Conservation (phyloP, 2,113 vertebrate genomes). For the Nerophis lumbriciformis region DNA sequence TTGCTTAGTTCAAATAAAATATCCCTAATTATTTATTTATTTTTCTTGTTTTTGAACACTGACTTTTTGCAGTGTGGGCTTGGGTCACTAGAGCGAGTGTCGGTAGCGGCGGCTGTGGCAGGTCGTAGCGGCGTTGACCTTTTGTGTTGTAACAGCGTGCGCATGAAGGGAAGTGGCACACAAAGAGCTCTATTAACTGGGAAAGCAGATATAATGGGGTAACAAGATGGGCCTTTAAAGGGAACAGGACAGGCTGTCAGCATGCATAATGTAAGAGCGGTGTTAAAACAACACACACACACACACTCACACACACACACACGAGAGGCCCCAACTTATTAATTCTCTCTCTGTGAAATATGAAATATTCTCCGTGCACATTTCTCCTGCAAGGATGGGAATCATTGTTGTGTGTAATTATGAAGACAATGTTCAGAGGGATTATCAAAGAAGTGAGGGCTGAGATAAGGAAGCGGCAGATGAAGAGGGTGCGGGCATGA, state of each 20-base stretch:
- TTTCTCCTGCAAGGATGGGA: slow-evolving; percentile 62
- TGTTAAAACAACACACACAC: slow-evolving; percentile 64
- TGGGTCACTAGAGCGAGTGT: slow-evolving; percentile 17
- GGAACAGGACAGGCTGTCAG: slow-evolving; percentile 62
- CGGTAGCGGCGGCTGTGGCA: slow-evolving; percentile 28
- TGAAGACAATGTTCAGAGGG: slow-evolving; percentile 69
- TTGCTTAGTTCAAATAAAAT: too few species aligned
- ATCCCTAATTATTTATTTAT: too few species aligned
- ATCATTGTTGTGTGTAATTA: slow-evolving; percentile 74
- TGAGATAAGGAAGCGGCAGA: slow-evolving; percentile 63
- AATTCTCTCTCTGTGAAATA: slow-evolving; percentile 62
- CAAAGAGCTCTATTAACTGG: slow-evolving; percentile 69
- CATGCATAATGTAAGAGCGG: slow-evolving; percentile 71
- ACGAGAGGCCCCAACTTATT: slow-evolving; percentile 56
- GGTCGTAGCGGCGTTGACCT: slow-evolving; percentile 60
- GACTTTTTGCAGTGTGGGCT: too few species aligned
- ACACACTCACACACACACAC: slow-evolving; percentile 30
- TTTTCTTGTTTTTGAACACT: too few species aligned
- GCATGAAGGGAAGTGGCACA: slow-evolving; percentile 61
- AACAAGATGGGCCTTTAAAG: slow-evolving; percentile 70
- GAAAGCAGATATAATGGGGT: slow-evolving; percentile 67
- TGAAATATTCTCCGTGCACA: slow-evolving; percentile 57
- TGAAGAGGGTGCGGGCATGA: slow-evolving; percentile 59
- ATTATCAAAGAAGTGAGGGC: slow-evolving; percentile 69
- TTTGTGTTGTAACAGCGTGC: slow-evolving; percentile 58